A percentile compares a stretch with the other conserved stretches of the same genome.
These are phyloP conservation scores for Epizoanthus fatuus DNA, from an alignment of 92 coral and sea anemone genomes.

Conservation along the genomic window DNA sequence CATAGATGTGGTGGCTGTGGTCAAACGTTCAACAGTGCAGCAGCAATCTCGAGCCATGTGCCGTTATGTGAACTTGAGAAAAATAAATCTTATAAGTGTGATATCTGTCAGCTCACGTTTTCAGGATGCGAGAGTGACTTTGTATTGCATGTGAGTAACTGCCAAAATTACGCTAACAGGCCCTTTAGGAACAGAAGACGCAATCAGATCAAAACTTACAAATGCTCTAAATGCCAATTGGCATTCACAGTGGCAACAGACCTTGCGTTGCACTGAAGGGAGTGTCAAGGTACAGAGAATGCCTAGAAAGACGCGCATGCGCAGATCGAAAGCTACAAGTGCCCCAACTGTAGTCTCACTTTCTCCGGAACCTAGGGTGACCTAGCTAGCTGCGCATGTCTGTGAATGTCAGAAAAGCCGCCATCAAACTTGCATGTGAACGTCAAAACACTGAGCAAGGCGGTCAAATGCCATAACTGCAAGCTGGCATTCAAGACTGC, in stretches of 20 bases:
- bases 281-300: neutral
- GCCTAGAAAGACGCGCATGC: neutral
- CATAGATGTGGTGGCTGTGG: neutral
- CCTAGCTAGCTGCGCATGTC: neutral
- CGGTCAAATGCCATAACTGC: slow-evolving; percentile 32
- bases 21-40: neutral
- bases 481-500: slow-evolving; percentile 38
- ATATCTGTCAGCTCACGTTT: neutral
- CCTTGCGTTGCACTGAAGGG: slow-evolving; percentile 5
- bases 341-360: neutral
- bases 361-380: neutral
- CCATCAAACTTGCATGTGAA: neutral
- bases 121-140: neutral
- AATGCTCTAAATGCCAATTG: neutral
- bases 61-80: neutral
- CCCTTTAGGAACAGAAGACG: neutral
- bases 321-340: neutral
- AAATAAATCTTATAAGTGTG: neutral
- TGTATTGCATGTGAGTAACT: neutral
- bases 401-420: neutral
- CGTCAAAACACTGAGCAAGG: neutral
- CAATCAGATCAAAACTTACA: neutral
- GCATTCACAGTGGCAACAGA: slow-evolving; percentile 12
- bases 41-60: neutral
- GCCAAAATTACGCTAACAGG: neutral